A percentile compares a stretch with the other conserved stretches of the same genome.
These are phyloP conservation scores for Noctilio leporinus DNA, from an alignment of 2,113 vertebrate genomes.

Conservation along the genomic window DNA sequence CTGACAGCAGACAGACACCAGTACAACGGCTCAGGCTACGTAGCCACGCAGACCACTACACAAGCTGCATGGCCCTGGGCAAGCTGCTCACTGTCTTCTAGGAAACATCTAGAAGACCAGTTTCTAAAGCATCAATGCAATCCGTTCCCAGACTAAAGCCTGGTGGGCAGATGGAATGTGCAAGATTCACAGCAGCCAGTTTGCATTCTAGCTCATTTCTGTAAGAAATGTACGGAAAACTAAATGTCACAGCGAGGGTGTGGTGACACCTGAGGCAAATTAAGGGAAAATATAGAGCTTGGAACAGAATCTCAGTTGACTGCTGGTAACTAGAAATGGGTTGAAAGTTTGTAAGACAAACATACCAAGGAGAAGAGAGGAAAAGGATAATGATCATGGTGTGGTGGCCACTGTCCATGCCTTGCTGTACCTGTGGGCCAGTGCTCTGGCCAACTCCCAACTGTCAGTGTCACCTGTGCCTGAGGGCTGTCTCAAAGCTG, in stretches of 20 bases:
- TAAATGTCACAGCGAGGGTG: background rate
- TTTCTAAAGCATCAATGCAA: background rate
- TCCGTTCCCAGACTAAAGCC: background rate
- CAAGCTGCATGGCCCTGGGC: background rate
- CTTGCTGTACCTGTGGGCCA: no score
- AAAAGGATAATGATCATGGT: background rate
- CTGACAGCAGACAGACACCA: background rate
- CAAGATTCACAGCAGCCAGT: background rate
- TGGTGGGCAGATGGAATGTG: background rate
- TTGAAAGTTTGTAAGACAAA: background rate
- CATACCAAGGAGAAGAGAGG: background rate
- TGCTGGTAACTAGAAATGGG: background rate
- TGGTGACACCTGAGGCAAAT: background rate
- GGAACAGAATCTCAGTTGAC: background rate
- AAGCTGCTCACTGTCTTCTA: background rate
- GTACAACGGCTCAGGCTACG: background rate
- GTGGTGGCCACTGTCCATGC: background rate
- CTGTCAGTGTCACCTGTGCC: no score
- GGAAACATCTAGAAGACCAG: background rate
- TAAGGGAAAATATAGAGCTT: background rate
- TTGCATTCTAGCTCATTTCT: background rate
- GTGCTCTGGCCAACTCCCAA: background rate
- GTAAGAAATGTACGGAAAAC: background rate
- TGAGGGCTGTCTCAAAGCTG: background rate
- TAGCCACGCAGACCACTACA: no score